Evolutionary conservation across 2,888 invertebrate species (phyloP).

Genomic region (Eupithecia abbreviata): DNA sequence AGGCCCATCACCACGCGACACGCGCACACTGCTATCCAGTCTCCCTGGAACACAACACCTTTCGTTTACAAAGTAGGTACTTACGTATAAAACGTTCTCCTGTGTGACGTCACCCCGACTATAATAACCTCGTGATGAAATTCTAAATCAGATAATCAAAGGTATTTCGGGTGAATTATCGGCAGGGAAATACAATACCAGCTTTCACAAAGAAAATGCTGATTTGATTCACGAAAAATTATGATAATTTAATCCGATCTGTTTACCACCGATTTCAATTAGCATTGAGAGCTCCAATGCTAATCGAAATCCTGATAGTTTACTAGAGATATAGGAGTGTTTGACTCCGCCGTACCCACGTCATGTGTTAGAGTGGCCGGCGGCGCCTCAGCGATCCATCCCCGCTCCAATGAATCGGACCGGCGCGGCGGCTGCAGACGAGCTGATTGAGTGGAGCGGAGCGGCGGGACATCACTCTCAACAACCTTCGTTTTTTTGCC

Average conservation of each 20-base stretch:
- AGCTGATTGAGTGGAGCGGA: background rate
- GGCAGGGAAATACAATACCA: background rate
- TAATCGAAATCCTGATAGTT: background rate
- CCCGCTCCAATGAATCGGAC: background rate
- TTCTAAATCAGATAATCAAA: background rate
- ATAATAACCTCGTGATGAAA: no score
- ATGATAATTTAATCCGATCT: background rate
- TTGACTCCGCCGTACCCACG: background rate
- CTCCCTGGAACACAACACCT: conserved; percentile 59
- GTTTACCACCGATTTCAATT: background rate
- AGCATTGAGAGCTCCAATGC: background rate
- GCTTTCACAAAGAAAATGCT: background rate
- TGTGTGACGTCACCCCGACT: no score
- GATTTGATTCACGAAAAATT: background rate
- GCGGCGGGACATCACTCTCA: background rate
- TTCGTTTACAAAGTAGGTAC: no score
- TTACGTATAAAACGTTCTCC: no score
- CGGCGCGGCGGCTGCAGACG: background rate
- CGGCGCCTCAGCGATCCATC: background rate
- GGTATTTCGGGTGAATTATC: background rate
- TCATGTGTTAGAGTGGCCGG: background rate
- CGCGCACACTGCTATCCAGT: conserved; percentile 70
- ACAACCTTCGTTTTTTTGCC: background rate
- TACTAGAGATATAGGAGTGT: background rate
- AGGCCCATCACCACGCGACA: conserved; percentile 87